Percentiles rank a stretch among this genome's conserved stretches.
These are phyloP conservation scores for Peromyscus aztecus DNA, from an alignment of 2,797 vertebrate species.

Conservation along the genomic window DNA sequence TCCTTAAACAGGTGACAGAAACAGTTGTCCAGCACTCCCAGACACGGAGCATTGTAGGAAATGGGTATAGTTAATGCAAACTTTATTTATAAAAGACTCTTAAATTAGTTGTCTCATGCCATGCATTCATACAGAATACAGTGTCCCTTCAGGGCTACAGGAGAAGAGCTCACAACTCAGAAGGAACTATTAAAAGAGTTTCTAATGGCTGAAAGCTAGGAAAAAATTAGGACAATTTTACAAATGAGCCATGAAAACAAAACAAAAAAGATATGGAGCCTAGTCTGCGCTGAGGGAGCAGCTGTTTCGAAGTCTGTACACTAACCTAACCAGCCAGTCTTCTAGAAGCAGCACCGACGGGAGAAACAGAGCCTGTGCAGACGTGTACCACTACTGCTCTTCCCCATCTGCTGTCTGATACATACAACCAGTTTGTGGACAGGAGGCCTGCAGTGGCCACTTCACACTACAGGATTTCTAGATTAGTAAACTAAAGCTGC, in stretches of 20 bases:
- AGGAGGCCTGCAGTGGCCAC: conserved; percentile 87
- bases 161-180: conserved; percentile 90
- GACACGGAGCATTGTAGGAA: conserved; percentile 64
- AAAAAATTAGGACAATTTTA: conserved; percentile 88
- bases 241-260: conserved; percentile 86
- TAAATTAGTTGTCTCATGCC: conserved; percentile 95
- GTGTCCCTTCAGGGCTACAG: conserved; percentile 90
- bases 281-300: conserved; percentile 85
- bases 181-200: conserved; percentile 86
- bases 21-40: conserved; percentile 70
- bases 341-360: conserved; percentile 64
- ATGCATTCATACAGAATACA: conserved; percentile 94
- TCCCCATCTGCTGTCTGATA: conserved; percentile 89
- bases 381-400: conserved; percentile 88
- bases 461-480: conserved; percentile 87
- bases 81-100: conserved; percentile 97
- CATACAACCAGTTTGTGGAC: conserved; percentile 89
- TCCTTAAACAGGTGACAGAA: conserved; percentile 60
- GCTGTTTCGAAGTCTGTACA: conserved; percentile 91
- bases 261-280: conserved; percentile 84
- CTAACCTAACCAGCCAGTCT: conserved; percentile 89
- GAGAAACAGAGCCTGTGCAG: conserved; percentile 91
- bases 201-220: conserved; percentile 90
- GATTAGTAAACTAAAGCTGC: conserved; percentile 89
- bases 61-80: conserved; percentile 92